Evolutionary conservation across 2,888 invertebrate species (phyloP), one percentile per base, ranked within the genome.

Genomic region (Tachina fera): DNA sequence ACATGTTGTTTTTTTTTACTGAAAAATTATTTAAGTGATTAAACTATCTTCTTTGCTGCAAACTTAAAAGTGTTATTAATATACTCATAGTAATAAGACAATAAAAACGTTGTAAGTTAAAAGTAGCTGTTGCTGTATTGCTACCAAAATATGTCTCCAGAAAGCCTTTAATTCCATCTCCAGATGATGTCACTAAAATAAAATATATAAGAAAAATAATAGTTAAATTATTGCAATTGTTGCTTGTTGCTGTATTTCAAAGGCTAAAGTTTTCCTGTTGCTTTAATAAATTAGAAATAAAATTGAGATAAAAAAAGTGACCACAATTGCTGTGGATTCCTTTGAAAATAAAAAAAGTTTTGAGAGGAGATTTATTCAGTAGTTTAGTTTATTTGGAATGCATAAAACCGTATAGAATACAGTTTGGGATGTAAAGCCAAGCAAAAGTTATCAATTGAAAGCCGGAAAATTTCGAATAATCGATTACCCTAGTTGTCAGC

Each of bases 121-220:
- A 9, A 41, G 39, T 22, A 58, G 74, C 13, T 60, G 88, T 72
- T 16, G 88, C 83, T 6, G 88, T 87, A 74, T 89, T 88, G 61
- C 89, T 90, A 63, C 89, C 89, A 86, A 92, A 91, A 84, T 91
- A 92, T 56, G 90, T 89, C 84, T 91, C 92, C 88, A 92, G 90
- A 88, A 92, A 91, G 87, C 90, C 89, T 71, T 89, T 89, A 67
- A 92, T 87, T 19, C 91, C 90, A 51, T 92, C 91, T 56, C 90
- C 90, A 45, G 92, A 92, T 76, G 92, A 92, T 72, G 92, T 92
- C 81, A 92, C 92, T 92, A 89, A 45, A 91, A 91, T 74, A 6
- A 31, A 31, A 31, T 31, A 31, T 31, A 31, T 56, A 76, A 65
- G 45, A 53, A 39, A 76, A 67, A 71, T 43, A 60, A 77, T 2